A percentile compares a stretch with the other conserved stretches of the same genome.
These are phyloP conservation scores for Apus apus DNA, from an alignment of 2,113 vertebrate genomes.

Conservation along the genomic window DNA sequence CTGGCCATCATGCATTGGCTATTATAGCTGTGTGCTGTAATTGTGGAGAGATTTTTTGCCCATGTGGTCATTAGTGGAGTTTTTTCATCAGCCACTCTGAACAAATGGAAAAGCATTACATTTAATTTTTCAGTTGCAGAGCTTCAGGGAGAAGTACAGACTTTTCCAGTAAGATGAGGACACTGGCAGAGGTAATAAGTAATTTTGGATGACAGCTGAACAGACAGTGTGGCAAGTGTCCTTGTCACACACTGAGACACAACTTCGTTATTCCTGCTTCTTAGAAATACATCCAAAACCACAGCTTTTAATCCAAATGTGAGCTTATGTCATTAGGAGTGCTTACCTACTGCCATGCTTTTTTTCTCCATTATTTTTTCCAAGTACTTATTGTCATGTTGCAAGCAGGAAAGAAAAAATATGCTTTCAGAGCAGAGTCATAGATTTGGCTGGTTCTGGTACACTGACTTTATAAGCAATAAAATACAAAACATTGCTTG, in stretches of 20 bases:
- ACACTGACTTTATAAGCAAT: neutral
- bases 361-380: neutral
- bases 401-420: neutral
- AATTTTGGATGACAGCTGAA: neutral
- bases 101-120: neutral
- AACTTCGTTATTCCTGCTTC: neutral
- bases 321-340: neutral
- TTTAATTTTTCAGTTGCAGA: neutral
- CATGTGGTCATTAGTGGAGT: neutral
- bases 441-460: neutral
- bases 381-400: neutral
- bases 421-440: neutral
- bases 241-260: neutral
- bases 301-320: neutral
- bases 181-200: neutral
- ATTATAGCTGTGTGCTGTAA: neutral
- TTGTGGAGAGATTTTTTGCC: conserved; percentile 10
- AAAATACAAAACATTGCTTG: neutral
- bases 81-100: neutral
- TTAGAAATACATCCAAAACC: neutral
- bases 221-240: neutral
- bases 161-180: neutral
- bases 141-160: neutral
- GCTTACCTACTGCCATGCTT: neutral
- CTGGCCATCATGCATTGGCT: neutral